These are phyloP conservation scores for Phortica okadai DNA, from an alignment of 2,888 invertebrate species.

Conservation along the genomic window DNA sequence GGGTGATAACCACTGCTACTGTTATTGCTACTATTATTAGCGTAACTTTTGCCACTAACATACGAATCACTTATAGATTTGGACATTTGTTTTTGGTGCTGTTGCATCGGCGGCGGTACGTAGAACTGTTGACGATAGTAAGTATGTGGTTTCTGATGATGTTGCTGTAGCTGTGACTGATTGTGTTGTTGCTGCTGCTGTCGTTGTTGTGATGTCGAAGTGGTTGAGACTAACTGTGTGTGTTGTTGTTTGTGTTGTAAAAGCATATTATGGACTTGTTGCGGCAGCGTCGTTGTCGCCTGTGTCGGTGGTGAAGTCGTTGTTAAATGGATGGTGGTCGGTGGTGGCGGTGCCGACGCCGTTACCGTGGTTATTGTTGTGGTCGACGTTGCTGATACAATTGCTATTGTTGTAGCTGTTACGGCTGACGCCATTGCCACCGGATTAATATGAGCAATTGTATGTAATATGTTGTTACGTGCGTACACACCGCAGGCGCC, in stretches of 20 bases:
- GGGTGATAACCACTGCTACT: constrained; percentile 32
- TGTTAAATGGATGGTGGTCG: constrained; percentile 19
- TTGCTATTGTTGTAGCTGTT: constrained; percentile 44
- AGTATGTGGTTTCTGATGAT: constrained; percentile 50
- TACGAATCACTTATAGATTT: constrained; percentile 41
- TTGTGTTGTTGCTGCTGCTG: constrained; percentile 32
- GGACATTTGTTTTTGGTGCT: constrained; percentile 42
- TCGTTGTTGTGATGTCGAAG: constrained; percentile 21
- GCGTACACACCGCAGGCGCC: constrained; percentile 36
- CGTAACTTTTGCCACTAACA: constrained; percentile 18
- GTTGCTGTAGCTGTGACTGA: constrained; percentile 48
- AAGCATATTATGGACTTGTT: constrained; percentile 28
- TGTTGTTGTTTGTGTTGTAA: constrained; percentile 44
- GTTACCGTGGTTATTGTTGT: constrained; percentile 32
- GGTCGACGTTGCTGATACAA: constrained; percentile 39
- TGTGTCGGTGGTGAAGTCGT: constrained; percentile 48
- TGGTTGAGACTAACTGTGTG: constrained; percentile 31
- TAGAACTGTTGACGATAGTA: constrained; percentile 73
- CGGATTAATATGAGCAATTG: constrained; percentile 45
- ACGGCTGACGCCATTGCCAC: constrained; percentile 43
- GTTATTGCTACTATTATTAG: constrained; percentile 29
- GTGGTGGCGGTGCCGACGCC: constrained; percentile 60
- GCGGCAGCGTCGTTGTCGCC: constrained; percentile 41
- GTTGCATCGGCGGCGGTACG: constrained; percentile 72
- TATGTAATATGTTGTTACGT: constrained; percentile 45